Base-by-base conservation (phyloP, 2,888 invertebrate species). In the Watsonalla cultraria region DNA sequence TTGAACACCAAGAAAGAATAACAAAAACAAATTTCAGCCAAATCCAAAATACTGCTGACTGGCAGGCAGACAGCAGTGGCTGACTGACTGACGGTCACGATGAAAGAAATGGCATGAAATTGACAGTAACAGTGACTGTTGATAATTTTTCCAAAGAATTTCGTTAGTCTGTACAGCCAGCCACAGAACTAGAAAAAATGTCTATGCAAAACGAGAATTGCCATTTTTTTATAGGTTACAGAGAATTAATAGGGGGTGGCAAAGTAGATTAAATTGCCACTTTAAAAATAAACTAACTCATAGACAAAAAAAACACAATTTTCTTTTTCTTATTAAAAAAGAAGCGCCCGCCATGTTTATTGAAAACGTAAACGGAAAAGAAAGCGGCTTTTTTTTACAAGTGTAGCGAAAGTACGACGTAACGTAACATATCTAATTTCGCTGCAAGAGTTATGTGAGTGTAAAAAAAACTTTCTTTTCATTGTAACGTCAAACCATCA, bases 331-430 rank as follows among this genome's bases (percentile, higher is more conserved):
- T 24, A 24, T 24, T 24, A 24, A 24, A 24, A 24, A 24, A 24
- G 24, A 24, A 24, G 24, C 24, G 24, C 59, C 51, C 83, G 88
- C 86, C 86, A 86, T 87, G 77, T 85, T 86, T 75, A 70, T 69
- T 82, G 74, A 79, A 84, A 84, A 85, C 84, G 84, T 78, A 82
- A 86, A 80, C 83, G 82, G 82, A 82, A 82, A 82, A 83, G 85
- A 84, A 84, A 86, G 82, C 80, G 76, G 79, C 72, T 65, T 76
- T 78, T 82, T 79, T 79, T 74, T 71, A 66, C 24, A 24, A 24
- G 54, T 66, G 64, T 61, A 65, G 66, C 66, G 65, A 72, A 75
- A 76, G 74, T 81, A 65, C 68, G 62, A 66, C 70, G 70, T 68
- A 61, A 59, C 64, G 24, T 24, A 24, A 24, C 24, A 24, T 24